Percentiles rank a stretch among this genome's conserved stretches.
phyloP scores from a whole-genome alignment of 2,888 invertebrate species.

The Entomobrya proxima region DNA sequence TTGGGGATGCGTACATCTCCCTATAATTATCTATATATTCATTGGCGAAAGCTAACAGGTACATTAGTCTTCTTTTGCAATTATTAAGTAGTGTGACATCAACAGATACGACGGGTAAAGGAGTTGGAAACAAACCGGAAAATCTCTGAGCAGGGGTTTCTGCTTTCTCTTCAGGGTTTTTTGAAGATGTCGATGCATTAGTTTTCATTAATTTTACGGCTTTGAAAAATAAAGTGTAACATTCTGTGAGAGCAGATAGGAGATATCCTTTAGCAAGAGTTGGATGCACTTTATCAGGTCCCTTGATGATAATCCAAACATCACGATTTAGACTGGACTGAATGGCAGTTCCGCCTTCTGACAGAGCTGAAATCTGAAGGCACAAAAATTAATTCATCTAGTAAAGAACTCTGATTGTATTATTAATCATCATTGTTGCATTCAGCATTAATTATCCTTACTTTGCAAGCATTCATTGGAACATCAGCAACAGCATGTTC shows the following conservation, averaged over 20 bases:
- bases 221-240: conserved; percentile 49
- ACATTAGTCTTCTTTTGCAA: conserved; percentile 64
- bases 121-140: conserved; percentile 41
- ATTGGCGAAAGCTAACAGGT: conserved; percentile 71
- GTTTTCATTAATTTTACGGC: conserved; percentile 16
- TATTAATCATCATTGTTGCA: background rate
- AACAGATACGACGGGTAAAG: conserved; percentile 35
- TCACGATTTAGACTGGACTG: conserved; percentile 57
- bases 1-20: background rate
- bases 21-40: conserved; percentile 55
- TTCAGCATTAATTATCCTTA: conserved; percentile 26
- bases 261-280: conserved; percentile 54
- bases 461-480: conserved; percentile 66
- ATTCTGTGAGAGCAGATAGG: conserved; percentile 67
- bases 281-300: background rate
- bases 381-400: background rate
- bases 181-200: no score
- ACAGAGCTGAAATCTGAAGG: conserved; percentile 57
- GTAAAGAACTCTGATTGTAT: no score
- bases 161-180: background rate
- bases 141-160: background rate
- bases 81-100: conserved; percentile 53
- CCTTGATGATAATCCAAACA: conserved; percentile 61
- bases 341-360: conserved; percentile 66
- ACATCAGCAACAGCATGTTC: conserved; percentile 66